phyloP scores from a whole-genome alignment of 1,140 invertebrate genomes.

The Proales similis region DNA sequence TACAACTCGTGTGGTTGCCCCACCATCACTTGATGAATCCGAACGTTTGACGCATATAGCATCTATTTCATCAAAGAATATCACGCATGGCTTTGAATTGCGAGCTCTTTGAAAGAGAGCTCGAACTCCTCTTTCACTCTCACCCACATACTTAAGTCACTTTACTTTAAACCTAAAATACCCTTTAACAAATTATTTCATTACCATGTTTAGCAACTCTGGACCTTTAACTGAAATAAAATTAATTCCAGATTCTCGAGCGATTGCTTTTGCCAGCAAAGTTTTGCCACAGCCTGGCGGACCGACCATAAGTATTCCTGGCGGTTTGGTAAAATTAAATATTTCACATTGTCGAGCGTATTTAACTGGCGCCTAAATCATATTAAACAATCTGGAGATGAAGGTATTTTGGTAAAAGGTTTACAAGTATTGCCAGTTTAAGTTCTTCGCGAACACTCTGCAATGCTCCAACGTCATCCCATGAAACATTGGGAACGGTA shows the following conservation, averaged over 20 bases:
- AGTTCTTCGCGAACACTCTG: constrained; percentile 78
- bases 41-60: constrained; percentile 83
- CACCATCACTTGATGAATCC: constrained; percentile 49
- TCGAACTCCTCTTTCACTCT: constrained; percentile 90
- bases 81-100: constrained; percentile 92
- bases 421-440: constrained; percentile 76
- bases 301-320: constrained; percentile 81
- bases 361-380: constrained; percentile 72
- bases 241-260: constrained; percentile 90
- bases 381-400: not conserved
- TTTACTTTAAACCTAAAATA: too few relatives aligned
- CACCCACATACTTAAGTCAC: constrained; percentile 95
- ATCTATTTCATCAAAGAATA: constrained; percentile 99
- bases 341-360: constrained; percentile 69
- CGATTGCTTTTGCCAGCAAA: constrained; percentile 63
- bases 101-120: constrained; percentile 85
- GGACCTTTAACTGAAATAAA: constrained; percentile 95
- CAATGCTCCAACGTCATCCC: constrained; percentile 91
- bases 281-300: constrained; percentile 74
- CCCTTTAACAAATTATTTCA: too few relatives aligned
- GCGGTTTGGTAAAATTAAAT: constrained; percentile 67
- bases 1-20: constrained; percentile 63
- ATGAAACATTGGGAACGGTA: constrained; percentile 90
- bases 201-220: constrained; percentile 90
- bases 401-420: not conserved